Percentiles rank a stretch among this genome's conserved stretches.
Evolutionary conservation across 2,113 vertebrate species (phyloP).

Genomic region (Xyrauchen texanus): DNA sequence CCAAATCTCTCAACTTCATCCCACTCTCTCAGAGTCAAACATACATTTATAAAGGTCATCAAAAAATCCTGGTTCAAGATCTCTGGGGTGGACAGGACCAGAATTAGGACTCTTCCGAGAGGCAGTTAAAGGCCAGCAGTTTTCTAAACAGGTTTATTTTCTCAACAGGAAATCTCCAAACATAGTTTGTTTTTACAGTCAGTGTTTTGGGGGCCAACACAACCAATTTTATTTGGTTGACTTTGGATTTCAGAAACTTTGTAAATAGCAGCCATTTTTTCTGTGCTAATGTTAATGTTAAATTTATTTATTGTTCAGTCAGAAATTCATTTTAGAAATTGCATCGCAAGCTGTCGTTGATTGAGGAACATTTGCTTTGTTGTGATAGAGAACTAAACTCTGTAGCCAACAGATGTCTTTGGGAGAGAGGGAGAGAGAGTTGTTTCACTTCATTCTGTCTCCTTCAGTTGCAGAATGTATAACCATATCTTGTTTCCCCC

Average conservation of each 20-base stretch:
- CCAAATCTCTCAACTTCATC: not conserved
- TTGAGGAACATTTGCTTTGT: conserved; percentile 66
- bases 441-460: conserved; percentile 62
- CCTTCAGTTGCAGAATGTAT: conserved; percentile 63
- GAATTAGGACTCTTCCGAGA: not conserved
- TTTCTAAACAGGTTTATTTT: not conserved
- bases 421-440: conserved; percentile 48
- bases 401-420: conserved; percentile 71
- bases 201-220: not conserved
- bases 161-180: conserved; percentile 14
- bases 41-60: conserved; percentile 61
- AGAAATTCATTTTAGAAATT: conserved; percentile 50
- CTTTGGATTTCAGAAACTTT: conserved; percentile 45
- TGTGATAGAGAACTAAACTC: conserved; percentile 68
- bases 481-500: conserved; percentile 49
- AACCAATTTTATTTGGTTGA: conserved; percentile 56
- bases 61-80: conserved; percentile 55
- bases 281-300: no score
- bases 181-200: conserved; percentile 23
- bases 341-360: conserved; percentile 63
- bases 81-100: not conserved
- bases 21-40: conserved; percentile 7
- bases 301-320: conserved; percentile 52
- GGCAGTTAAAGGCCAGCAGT: not conserved
- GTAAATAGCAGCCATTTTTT: conserved; percentile 57